These are phyloP conservation scores for Larimichthys crocea DNA, from an alignment of 2,113 vertebrate species.

Conservation along the genomic window DNA sequence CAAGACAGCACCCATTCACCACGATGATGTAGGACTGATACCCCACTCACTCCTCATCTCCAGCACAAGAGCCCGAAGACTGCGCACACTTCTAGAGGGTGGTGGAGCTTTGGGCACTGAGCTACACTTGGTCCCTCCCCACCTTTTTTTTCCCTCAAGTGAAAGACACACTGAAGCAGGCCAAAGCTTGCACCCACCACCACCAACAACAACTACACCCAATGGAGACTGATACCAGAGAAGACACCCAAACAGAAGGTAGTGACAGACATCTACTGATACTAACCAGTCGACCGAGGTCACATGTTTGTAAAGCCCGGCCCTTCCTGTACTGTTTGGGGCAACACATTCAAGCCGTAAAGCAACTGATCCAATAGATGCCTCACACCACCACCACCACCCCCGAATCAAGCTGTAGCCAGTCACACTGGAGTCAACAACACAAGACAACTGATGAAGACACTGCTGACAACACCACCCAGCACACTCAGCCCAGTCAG, in stretches of 20 bases:
- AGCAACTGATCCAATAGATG: slow-evolving; percentile 73
- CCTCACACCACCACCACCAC: slow-evolving; percentile 29
- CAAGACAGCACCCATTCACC: slow-evolving; percentile 68
- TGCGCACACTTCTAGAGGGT: slow-evolving; percentile 64
- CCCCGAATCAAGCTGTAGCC: slow-evolving; percentile 61
- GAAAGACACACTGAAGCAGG: slow-evolving; percentile 69
- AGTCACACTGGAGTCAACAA: slow-evolving; percentile 72
- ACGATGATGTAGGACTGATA: slow-evolving; percentile 75
- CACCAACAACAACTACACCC: slow-evolving; percentile 60
- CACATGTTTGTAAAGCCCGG: slow-evolving; percentile 25
- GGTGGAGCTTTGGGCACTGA: slow-evolving; percentile 71
- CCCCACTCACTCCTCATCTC: slow-evolving; percentile 60
- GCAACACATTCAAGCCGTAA: slow-evolving; percentile 54
- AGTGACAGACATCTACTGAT: slow-evolving; percentile 70
- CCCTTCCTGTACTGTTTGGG: slow-evolving; percentile 27
- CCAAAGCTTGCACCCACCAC: slow-evolving; percentile 51
- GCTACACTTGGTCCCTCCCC: slow-evolving; percentile 76
- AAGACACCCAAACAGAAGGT: slow-evolving; percentile 70
- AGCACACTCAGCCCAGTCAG: slow-evolving; percentile 76
- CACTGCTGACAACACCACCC: slow-evolving; percentile 81
- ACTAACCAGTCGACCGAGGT: slow-evolving; percentile 32
- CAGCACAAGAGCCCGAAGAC: slow-evolving; percentile 73
- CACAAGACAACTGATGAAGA: slow-evolving; percentile 82
- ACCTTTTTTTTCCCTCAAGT: slow-evolving; percentile 24
- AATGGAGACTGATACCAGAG: slow-evolving; percentile 71